Base-by-base conservation (phyloP, 2,888 invertebrate species). In the Zhuqinia jingwanae region DNA sequence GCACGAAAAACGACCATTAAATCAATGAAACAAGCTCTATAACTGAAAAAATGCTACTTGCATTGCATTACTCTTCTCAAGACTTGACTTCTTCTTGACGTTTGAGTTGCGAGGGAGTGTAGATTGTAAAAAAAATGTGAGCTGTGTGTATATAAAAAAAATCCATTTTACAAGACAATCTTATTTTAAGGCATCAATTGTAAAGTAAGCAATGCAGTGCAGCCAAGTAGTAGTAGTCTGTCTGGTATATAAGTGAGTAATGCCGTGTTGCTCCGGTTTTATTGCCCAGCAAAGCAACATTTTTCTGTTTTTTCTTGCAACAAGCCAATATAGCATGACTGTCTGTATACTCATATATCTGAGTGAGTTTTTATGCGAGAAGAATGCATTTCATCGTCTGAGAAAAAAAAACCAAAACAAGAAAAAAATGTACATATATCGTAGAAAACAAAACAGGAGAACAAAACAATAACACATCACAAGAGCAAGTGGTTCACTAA, bases 21-120 rank as follows among this genome's bases (percentile, higher is more conserved):
- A 85, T 85, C 85, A 85, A 85, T 85, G 85, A 85, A 85, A 85
- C 77, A 84, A 78, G 77, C 84, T 56, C 58, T 70, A 53, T 53
- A 30, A 76, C 75, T 82, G 20, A 42, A 65, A 30, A 76, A 76
- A 70, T 56, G 65, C 30, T 27, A n/a, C 70, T 75, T 82, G 68
- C 68, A 68, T 42, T 68, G n/a, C n/a, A n/a, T 68, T 68, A 2
- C 22, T 42, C 45, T 68, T n/a, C n/a, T n/a, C n/a, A n/a, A n/a
- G n/a, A n/a, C n/a, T n/a, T n/a, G n/a, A n/a, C 17, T 47, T n/a
- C 11, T n/a, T 56, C 17, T 8, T 56, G 17, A 17, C 8, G 53
- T 20, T 56, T n/a, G n/a, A n/a, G 53, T 17, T 30, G 11, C 8
- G n/a, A 68, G 45, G 11, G 42, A 45, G 15, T 42, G 68, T n/a